A percentile compares a stretch with the other conserved stretches of the same genome.
phyloP scores from a whole-genome alignment of 2,113 vertebrate species.

The Lepus timidus region DNA sequence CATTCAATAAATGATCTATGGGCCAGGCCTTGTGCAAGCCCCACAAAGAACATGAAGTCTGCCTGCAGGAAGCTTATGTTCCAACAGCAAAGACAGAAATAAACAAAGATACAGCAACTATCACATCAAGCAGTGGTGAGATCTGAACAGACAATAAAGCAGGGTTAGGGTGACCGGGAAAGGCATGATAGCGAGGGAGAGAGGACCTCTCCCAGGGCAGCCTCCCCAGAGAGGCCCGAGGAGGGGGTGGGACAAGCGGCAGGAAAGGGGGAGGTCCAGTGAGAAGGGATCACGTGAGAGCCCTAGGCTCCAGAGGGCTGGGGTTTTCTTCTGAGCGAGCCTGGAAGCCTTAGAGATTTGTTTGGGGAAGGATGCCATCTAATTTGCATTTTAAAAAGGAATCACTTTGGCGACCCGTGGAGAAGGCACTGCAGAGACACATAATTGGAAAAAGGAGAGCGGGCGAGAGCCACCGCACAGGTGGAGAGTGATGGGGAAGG shows the following conservation, averaged over 20 bases:
- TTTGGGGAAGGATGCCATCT: not conserved
- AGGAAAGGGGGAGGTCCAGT: not conserved
- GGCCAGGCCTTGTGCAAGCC: not conserved
- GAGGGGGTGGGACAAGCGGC: not conserved
- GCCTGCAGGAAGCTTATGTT: not conserved
- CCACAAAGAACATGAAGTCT: not conserved
- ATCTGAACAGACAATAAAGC: not conserved
- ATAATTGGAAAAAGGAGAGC: too few species aligned
- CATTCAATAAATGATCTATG: not conserved
- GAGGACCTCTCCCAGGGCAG: not conserved
- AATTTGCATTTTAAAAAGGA: not conserved
- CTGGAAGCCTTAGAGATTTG: not conserved
- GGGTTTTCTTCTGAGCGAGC: not conserved
- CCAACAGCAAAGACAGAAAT: not conserved
- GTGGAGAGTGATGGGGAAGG: not conserved
- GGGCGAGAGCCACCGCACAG: not conserved
- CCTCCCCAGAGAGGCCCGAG: not conserved
- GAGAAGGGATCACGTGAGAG: rapidly evolving
- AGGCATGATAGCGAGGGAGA: not conserved
- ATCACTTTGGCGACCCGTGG: not conserved
- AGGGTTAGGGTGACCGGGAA: too few species aligned
- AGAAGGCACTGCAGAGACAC: not conserved
- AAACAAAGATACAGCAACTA: not conserved
- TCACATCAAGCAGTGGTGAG: not conserved
- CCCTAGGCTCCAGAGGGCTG: not conserved